These are phyloP conservation scores for Podarcis lilfordi DNA, from an alignment of 2,797 vertebrate species.

Conservation along the genomic window DNA sequence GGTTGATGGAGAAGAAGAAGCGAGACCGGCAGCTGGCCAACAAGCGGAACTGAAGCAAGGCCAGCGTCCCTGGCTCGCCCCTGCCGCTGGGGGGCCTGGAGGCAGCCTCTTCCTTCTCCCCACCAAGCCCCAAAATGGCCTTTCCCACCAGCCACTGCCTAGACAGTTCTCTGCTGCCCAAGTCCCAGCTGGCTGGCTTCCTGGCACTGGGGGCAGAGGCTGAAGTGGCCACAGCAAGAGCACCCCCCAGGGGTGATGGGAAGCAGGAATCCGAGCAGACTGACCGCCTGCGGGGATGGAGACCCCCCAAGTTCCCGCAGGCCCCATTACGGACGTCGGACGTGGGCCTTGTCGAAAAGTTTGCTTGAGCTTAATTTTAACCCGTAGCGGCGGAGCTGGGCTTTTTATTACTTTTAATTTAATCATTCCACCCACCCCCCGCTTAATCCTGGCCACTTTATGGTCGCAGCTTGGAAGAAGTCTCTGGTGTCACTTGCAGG, in stretches of 20 bases:
- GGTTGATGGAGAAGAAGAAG: slow-evolving; percentile 88
- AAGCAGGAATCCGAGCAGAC: background rate
- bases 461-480: background rate
- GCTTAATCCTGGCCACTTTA: background rate
- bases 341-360: background rate
- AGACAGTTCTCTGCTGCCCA: background rate
- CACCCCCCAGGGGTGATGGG: too few relatives aligned
- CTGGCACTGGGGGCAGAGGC: background rate
- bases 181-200: background rate
- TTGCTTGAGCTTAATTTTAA: background rate
- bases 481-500: too few relatives aligned
- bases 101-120: background rate
- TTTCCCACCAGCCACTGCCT: background rate
- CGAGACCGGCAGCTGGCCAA: slow-evolving; percentile 84
- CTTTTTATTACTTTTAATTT: background rate
- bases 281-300: background rate
- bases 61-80: background rate
- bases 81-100: background rate
- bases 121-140: background rate
- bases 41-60: slow-evolving; percentile 81
- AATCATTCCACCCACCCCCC: background rate
- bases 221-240: rapidly evolving
- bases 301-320: background rate
- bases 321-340: background rate
- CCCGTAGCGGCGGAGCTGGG: background rate